Conservation (phyloP, 2,113 vertebrate species). For the Coturnix japonica region DNA sequence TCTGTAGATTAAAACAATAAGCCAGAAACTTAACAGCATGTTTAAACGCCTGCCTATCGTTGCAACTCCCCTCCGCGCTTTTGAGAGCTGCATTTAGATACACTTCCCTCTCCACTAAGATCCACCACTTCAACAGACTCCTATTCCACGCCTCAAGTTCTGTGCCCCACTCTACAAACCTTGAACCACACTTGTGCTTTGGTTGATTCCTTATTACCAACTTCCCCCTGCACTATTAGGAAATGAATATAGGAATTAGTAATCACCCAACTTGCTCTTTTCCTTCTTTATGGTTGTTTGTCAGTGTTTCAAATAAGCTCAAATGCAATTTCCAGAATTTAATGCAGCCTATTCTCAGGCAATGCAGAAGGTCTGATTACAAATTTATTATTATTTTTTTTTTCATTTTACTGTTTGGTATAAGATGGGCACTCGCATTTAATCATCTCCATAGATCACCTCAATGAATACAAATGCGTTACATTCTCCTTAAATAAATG, state of each 20-base stretch:
- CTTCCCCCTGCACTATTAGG: not conserved
- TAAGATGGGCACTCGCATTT: conserved; percentile 73
- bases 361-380: conserved; percentile 37
- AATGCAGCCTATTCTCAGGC: conserved; percentile 67
- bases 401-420: conserved; percentile 56
- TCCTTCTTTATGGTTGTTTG: conserved; percentile 56
- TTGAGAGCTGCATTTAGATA: not conserved
- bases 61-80: not conserved
- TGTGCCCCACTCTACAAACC: not conserved
- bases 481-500: conserved; percentile 79
- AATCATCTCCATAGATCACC: conserved; percentile 72
- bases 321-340: conserved; percentile 64
- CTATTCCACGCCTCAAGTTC: not conserved
- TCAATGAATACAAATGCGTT: conserved; percentile 77
- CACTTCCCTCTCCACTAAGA: not conserved
- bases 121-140: not conserved
- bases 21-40: not conserved
- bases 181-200: not conserved
- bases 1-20: not conserved
- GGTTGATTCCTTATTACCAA: not conserved
- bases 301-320: conserved; percentile 50
- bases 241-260: not conserved
- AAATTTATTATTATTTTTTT: conserved; percentile 49
- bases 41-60: not conserved
- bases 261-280: conserved; percentile 42